Base-by-base conservation (phyloP, 53 echinoderm and acorn worm species). In the Holothuria scabra region DNA sequence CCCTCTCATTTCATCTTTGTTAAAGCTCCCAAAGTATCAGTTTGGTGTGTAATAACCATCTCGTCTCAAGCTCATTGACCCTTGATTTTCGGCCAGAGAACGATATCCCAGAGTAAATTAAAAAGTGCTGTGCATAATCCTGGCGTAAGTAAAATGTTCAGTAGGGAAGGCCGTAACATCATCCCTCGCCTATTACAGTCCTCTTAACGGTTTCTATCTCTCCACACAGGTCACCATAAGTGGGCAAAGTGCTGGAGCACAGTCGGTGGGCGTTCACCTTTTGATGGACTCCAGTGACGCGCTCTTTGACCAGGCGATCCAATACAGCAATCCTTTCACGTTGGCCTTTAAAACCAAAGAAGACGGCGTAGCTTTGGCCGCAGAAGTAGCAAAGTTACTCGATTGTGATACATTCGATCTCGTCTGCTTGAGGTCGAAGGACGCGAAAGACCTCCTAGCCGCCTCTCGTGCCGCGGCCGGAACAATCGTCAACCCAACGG, bases 191-290 rank as follows among this genome's bases (percentile, higher is more conserved):
- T 38, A 52, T 52, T 52, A 16, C 52, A 60, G 38, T 41, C n/a
- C 1, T 10, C 38, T 24, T 12, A 52, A 12, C 0, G 52, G 16
- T 16, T 52, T 52, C 18, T 16, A 16, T 18, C 12, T 64, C 5
- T 64, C 12, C 35, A 46, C 18, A 23, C 41, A 81, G 81, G 35
- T 81, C 11, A 81, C 81, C 61, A 34, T 81, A 24, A 81, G 81
- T 63, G 81, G 81, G 14, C 81, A 81, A 33, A 81, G 81, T 37
- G 81, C 81, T 11, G 81, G 81, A 20, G 81, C 81, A 11, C 81
- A 81, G 44, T 81, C 81, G 2, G 41, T 81, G 11, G 81, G 81
- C 8, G 60, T 63, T 23, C 81, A 81, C 2, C 63, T 81, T 12
- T 46, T 81, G 13, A 62, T 63, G 22, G 82, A 81, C 28, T 63